Evolutionary conservation across 2,888 invertebrate genomes (phyloP).

Genomic region (Papilio elwesi): DNA sequence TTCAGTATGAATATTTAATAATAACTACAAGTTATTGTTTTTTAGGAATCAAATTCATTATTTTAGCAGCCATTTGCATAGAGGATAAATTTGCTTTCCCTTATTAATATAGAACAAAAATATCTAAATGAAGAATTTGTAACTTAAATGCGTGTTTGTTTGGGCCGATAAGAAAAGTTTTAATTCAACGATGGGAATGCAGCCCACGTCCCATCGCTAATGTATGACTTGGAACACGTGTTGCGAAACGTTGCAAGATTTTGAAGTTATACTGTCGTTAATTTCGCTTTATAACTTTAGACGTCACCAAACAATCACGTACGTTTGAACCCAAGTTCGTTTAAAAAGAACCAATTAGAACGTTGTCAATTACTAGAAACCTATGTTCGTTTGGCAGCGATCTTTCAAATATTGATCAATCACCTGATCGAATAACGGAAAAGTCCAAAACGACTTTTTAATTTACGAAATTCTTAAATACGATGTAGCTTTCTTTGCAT

Average conservation of each 20-base stretch:
- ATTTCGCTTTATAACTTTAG: conserved; percentile 34
- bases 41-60: too few relatives aligned
- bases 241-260: conserved; percentile 26
- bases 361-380: background rate
- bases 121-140: background rate
- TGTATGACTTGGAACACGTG: conserved; percentile 37
- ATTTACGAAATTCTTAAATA: too few relatives aligned
- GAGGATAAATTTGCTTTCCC: too few relatives aligned
- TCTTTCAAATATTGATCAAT: too few relatives aligned
- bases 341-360: too few relatives aligned
- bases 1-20: too few relatives aligned
- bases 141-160: background rate
- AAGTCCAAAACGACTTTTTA: too few relatives aligned
- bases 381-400: too few relatives aligned
- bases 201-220: conserved; percentile 33
- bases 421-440: too few relatives aligned
- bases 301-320: conserved; percentile 19
- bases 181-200: conserved; percentile 35
- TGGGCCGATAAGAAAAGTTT: conserved; percentile 29
- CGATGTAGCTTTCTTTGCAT: too few relatives aligned
- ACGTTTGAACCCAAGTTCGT: background rate
- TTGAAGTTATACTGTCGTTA: conserved; percentile 21
- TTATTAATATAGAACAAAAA: background rate
- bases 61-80: too few relatives aligned
- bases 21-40: too few relatives aligned